phyloP scores from a whole-genome alignment of 2,113 vertebrate genomes.

The Chamaea fasciata region DNA sequence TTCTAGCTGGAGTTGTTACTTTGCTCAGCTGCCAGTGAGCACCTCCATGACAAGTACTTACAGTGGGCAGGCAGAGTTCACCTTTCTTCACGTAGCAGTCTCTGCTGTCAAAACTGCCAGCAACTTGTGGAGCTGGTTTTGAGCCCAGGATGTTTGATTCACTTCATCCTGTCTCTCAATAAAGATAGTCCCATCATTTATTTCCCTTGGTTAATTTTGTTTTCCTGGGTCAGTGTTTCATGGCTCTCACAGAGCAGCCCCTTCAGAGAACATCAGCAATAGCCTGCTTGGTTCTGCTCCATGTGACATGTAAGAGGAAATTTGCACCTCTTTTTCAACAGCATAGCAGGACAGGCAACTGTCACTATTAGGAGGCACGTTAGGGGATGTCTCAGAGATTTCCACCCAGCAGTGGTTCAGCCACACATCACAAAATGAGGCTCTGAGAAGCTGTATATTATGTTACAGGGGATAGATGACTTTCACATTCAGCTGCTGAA shows the following conservation, averaged over 20 bases:
- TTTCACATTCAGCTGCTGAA: neutral
- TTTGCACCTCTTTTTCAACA: neutral
- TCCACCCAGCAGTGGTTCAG: neutral
- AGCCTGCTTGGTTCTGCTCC: neutral
- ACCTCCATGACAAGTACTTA: accelerated
- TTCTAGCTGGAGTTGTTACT: accelerated
- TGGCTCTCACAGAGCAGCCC: neutral
- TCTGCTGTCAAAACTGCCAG: neutral
- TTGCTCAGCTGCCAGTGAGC: neutral
- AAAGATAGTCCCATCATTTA: accelerated
- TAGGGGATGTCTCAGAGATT: neutral
- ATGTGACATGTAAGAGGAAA: accelerated
- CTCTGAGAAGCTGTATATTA: neutral
- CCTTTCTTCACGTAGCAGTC: accelerated
- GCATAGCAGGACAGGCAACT: neutral
- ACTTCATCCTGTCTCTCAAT: neutral
- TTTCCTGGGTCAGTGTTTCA: neutral
- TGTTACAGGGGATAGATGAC: neutral
- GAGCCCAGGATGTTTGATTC: neutral
- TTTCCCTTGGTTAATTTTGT: neutral
- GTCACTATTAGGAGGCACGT: neutral
- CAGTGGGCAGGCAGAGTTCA: accelerated
- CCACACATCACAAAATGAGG: neutral
- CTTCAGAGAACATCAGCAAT: accelerated
- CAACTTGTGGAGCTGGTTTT: neutral